Percentiles rank a stretch among this genome's conserved stretches.
Conservation (phyloP, 35 echinoderm and acorn worm genomes). For the Anneissia japonica region DNA sequence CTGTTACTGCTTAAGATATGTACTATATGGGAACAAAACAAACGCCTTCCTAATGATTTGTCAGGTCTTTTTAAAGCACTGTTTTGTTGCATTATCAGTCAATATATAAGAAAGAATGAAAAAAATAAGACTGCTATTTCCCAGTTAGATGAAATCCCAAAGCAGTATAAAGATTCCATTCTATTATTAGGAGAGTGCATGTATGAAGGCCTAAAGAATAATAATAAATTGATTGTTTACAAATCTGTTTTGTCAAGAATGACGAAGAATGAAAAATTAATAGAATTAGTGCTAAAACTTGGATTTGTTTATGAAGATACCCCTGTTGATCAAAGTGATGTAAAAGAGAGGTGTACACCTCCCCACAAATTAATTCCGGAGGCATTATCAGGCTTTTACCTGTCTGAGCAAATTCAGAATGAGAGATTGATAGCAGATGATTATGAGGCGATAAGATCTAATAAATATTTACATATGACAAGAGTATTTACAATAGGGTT, state of each 20-base stretch:
- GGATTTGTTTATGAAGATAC: neutral
- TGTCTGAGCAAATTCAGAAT: neutral
- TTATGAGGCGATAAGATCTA: neutral
- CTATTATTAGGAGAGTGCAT: neutral
- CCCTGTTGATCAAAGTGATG: neutral
- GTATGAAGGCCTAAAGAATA: neutral
- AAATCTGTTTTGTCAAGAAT: neutral
- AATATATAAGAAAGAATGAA: too few relatives aligned
- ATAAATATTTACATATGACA: neutral
- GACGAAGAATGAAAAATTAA: neutral
- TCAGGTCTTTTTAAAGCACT: too few relatives aligned
- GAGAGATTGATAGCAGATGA: neutral
- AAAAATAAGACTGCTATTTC: too few relatives aligned
- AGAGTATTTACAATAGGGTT: neutral
- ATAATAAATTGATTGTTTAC: neutral
- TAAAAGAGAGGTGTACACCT: neutral
- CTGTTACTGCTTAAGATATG: too few relatives aligned
- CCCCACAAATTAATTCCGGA: neutral
- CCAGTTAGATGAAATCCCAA: too few relatives aligned
- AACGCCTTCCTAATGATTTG: too few relatives aligned
- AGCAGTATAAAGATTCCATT: neutral
- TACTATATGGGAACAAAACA: too few relatives aligned
- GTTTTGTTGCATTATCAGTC: too few relatives aligned
- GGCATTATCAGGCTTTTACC: neutral
- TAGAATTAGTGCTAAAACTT: neutral